Evolutionary conservation across 2,888 invertebrate species (phyloP).

Genomic region (Hecatera dysodea): DNA sequence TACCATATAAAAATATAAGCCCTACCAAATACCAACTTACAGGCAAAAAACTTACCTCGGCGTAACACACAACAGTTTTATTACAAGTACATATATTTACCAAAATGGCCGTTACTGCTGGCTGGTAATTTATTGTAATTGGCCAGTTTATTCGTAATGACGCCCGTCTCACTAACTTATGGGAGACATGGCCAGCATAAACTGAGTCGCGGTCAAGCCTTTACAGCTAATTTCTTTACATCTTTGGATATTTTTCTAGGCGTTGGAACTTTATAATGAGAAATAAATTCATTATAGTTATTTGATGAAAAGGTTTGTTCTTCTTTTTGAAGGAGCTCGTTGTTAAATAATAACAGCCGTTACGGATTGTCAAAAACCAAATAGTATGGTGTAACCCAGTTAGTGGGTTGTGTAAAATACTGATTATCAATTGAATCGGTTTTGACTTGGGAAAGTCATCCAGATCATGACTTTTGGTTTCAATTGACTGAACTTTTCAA

Average conservation of each 20-base stretch:
- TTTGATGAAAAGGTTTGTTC: too few relatives aligned
- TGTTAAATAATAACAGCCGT: too few relatives aligned
- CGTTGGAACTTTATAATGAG: too few relatives aligned
- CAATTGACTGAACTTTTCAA: too few relatives aligned
- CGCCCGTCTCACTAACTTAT: conserved; percentile 72
- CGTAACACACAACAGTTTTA: conserved; percentile 38
- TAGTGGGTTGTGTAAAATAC: too few relatives aligned
- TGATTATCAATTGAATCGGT: too few relatives aligned
- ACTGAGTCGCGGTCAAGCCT: conserved; percentile 55
- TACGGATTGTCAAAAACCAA: too few relatives aligned
- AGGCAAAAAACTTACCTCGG: conserved; percentile 29
- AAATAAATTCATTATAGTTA: too few relatives aligned
- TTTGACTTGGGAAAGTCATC: too few relatives aligned
- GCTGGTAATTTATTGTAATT: conserved; percentile 87
- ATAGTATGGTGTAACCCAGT: too few relatives aligned
- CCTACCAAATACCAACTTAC: not conserved
- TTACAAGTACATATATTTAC: conserved; percentile 70
- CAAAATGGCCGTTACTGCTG: conserved; percentile 85
- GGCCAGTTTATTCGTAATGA: conserved; percentile 83
- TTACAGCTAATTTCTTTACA: conserved; percentile 45
- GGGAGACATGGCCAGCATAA: conserved; percentile 63
- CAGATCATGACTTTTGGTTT: too few relatives aligned
- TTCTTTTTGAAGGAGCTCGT: too few relatives aligned
- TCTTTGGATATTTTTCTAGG: not conserved
- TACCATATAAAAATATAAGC: not conserved